Conservation (phyloP, 1,140 invertebrate genomes). For the Melitaea cinxia region DNA sequence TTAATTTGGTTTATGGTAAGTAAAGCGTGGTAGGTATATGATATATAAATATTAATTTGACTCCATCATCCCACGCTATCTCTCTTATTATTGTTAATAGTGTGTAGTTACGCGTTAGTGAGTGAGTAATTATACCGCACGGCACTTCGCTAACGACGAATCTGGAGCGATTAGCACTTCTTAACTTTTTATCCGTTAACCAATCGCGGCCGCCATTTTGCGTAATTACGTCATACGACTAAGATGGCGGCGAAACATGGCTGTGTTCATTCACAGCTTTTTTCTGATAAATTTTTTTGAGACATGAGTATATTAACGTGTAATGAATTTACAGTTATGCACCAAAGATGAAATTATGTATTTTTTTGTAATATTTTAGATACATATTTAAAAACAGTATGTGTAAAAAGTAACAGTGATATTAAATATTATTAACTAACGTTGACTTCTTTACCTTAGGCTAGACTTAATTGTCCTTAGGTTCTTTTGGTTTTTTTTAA, state of each 20-base stretch:
- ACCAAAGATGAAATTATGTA: too few relatives aligned
- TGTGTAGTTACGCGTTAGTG: conserved; percentile 34
- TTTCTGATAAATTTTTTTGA: conserved; percentile 25
- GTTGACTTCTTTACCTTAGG: too few relatives aligned
- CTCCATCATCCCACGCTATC: conserved; percentile 45
- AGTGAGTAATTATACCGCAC: conserved; percentile 60
- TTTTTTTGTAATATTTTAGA: too few relatives aligned
- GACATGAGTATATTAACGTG: background rate
- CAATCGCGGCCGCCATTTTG: conserved; percentile 59
- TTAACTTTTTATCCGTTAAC: conserved; percentile 59
- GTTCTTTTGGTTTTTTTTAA: too few relatives aligned
- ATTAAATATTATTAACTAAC: too few relatives aligned
- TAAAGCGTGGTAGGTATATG: background rate
- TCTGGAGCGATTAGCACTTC: conserved; percentile 69
- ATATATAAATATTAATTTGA: conserved; percentile 13
- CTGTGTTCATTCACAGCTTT: conserved; percentile 33
- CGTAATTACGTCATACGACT: conserved; percentile 53
- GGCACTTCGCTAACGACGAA: conserved; percentile 56
- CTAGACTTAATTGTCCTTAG: too few relatives aligned
- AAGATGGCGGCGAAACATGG: conserved; percentile 54
- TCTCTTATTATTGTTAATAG: conserved; percentile 39
- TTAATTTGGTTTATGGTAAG: background rate
- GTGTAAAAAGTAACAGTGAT: too few relatives aligned
- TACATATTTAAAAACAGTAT: too few relatives aligned
- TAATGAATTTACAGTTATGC: background rate